phyloP scores from a whole-genome alignment of 1,140 invertebrate species.

The Trinorchestia longiramus region DNA sequence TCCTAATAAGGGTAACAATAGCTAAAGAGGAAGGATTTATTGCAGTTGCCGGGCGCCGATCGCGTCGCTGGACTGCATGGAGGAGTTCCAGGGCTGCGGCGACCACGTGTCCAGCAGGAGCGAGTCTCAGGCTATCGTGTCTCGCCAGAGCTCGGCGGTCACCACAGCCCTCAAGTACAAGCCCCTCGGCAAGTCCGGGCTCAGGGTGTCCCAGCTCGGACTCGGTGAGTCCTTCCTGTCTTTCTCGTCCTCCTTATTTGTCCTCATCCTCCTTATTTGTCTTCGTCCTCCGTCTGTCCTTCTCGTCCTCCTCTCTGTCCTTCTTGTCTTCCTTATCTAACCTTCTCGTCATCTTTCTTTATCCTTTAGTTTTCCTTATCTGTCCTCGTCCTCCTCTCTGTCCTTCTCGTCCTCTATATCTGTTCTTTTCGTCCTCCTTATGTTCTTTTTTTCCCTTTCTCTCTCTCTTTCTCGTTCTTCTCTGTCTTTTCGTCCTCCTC shows the following conservation, averaged over 20 bases:
- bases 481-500: background rate
- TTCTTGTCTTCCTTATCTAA: background rate
- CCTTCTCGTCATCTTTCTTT: background rate
- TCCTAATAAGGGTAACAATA: background rate
- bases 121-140: conserved; percentile 58
- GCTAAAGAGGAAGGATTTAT: background rate
- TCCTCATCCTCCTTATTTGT: too few species aligned
- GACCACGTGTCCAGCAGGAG: conserved; percentile 60
- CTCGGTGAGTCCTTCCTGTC: conserved; percentile 56
- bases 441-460: background rate
- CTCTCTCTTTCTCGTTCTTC: background rate
- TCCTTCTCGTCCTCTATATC: background rate
- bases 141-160: conserved; percentile 57
- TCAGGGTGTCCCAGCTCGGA: conserved; percentile 64
- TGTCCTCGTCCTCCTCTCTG: background rate
- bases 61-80: conserved; percentile 66
- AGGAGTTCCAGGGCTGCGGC: conserved; percentile 64
- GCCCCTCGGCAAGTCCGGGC: conserved; percentile 64
- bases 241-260: too few species aligned
- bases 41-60: conserved; percentile 60
- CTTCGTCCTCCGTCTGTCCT: too few species aligned
- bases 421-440: background rate
- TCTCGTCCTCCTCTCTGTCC: background rate
- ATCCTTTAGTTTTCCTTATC: background rate
- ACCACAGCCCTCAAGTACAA: conserved; percentile 61